Percentiles rank a stretch among this genome's conserved stretches.
Conservation (phyloP, 2,113 vertebrate species). For the Psilopogon haemacephalus region DNA sequence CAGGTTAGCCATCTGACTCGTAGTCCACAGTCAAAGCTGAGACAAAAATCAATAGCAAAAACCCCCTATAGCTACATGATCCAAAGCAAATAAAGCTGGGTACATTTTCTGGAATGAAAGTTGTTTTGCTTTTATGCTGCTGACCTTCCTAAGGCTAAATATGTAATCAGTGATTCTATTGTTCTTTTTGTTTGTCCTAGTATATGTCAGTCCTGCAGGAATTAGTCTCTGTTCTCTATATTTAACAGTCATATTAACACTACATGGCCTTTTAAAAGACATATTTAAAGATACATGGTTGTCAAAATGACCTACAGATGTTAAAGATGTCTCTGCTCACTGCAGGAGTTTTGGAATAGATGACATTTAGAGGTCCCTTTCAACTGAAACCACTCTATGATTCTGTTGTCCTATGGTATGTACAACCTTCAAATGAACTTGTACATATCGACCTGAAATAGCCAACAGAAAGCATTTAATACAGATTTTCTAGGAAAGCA, state of each 20-base stretch:
- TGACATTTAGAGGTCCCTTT: too few relatives aligned
- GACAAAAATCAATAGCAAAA: slow-evolving; percentile 64
- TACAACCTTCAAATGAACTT: neutral
- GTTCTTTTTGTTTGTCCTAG: slow-evolving; percentile 14
- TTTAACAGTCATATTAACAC: slow-evolving; percentile 6
- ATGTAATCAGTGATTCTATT: slow-evolving; percentile 23
- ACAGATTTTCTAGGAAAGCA: neutral
- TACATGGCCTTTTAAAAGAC: neutral
- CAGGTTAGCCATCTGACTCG: slow-evolving; percentile 62
- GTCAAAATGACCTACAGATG: neutral
- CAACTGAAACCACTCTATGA: too few relatives aligned
- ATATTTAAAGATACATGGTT: neutral
- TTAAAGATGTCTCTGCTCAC: neutral
- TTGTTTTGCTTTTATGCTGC: slow-evolving; percentile 24
- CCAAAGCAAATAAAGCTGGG: slow-evolving; percentile 62
- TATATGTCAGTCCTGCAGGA: neutral
- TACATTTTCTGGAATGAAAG: slow-evolving; percentile 62
- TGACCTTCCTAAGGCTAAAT: slow-evolving; percentile 52
- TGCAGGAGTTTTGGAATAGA: too few relatives aligned
- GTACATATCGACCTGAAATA: neutral
- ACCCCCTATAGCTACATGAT: slow-evolving; percentile 58
- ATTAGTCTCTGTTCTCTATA: neutral
- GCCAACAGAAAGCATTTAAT: neutral
- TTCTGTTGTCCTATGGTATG: neutral
- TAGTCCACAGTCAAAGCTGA: neutral